phyloP scores from a whole-genome alignment of 1,140 invertebrate genomes.

The Drosophila pachea region DNA sequence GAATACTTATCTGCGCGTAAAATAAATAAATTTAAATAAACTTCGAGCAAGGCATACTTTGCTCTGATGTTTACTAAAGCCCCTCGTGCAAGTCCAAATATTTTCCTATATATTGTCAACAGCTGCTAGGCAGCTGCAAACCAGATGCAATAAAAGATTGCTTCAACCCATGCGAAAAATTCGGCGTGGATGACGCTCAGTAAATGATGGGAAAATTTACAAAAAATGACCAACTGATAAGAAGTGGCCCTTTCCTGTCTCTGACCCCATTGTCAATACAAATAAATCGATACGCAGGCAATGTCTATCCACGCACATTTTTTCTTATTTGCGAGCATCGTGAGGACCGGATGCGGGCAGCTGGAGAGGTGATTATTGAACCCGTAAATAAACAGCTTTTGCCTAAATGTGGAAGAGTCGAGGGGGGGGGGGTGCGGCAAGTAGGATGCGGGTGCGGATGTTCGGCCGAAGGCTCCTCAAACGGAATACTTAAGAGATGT shows the following conservation, averaged over 20 bases:
- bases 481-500: too few species aligned
- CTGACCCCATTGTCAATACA: slow-evolving; percentile 25
- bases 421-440: neutral
- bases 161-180: neutral
- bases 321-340: slow-evolving; percentile 1
- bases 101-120: neutral
- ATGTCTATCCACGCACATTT: slow-evolving; percentile 13
- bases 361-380: slow-evolving; percentile 13
- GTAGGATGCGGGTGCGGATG: too few species aligned
- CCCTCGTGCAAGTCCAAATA: too few species aligned
- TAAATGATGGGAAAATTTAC: slow-evolving; percentile 20
- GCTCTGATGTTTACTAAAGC: too few species aligned
- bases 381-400: slow-evolving; percentile 16
- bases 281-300: slow-evolving; percentile 29
- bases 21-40: neutral
- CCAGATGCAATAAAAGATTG: neutral
- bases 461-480: too few species aligned
- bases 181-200: neutral
- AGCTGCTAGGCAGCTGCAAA: neutral
- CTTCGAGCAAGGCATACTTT: neutral
- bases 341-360: slow-evolving; percentile 17
- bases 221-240: slow-evolving; percentile 22
- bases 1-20: slow-evolving; percentile 12
- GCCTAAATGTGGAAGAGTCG: neutral
- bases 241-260: slow-evolving; percentile 4